Evolutionary conservation across 1,140 invertebrate genomes (phyloP).

Genomic region (Drosophila prosaltans): DNA sequence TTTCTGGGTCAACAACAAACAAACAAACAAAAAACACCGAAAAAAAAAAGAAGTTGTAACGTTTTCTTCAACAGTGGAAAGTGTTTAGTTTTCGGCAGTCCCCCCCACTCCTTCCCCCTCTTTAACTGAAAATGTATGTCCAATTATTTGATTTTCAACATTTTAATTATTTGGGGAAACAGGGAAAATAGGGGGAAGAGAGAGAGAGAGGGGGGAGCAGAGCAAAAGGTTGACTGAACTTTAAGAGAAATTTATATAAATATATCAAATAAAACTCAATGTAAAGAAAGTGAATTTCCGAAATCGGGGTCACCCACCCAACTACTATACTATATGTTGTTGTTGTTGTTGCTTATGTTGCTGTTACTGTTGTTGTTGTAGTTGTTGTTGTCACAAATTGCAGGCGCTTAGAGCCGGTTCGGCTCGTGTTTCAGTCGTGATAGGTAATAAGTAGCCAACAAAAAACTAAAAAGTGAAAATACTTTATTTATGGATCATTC

Average conservation of each 20-base stretch:
- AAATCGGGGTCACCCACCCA: constrained; percentile 30
- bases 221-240: constrained; percentile 59
- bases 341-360: not conserved
- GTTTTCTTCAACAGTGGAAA: constrained; percentile 48
- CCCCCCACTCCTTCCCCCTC: not conserved
- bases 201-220: not conserved
- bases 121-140: constrained; percentile 54
- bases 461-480: constrained; percentile 47
- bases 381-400: constrained; percentile 59
- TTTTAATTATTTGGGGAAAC: constrained; percentile 61
- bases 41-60: not conserved
- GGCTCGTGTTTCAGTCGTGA: constrained; percentile 15
- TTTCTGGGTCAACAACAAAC: constrained; percentile 73
- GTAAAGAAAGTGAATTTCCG: constrained; percentile 74
- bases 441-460: constrained; percentile 5
- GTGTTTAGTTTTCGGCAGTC: constrained; percentile 45
- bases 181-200: not conserved
- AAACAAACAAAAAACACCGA: not conserved
- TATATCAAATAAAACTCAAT: constrained; percentile 34
- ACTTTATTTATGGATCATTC: constrained; percentile 53
- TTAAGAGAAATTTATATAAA: constrained; percentile 49
- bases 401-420: constrained; percentile 50
- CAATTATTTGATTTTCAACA: constrained; percentile 73
- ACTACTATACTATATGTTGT: not conserved
- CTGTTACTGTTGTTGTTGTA: constrained; percentile 20